phyloP scores from a whole-genome alignment of 2,797 vertebrate genomes.

The Artibeus lituratus region DNA sequence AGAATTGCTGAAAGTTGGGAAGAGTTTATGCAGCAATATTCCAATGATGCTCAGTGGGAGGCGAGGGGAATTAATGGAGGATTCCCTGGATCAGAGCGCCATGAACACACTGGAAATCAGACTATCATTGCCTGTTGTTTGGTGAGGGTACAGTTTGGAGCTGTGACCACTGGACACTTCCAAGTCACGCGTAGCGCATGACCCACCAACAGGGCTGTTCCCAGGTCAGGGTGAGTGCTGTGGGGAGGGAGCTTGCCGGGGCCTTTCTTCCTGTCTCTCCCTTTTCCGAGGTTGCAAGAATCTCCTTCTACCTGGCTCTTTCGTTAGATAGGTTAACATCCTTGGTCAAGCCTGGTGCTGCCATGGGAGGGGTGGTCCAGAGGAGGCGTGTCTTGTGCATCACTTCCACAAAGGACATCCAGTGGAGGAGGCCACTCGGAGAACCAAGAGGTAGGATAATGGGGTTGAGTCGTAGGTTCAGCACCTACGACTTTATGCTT shows the following conservation, averaged over 20 bases:
- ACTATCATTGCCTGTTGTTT: background rate
- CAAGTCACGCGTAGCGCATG: background rate
- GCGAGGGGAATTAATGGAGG: background rate
- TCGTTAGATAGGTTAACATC: background rate
- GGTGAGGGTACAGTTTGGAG: background rate
- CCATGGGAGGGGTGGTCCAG: background rate
- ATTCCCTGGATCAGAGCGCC: background rate
- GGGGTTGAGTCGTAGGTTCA: background rate
- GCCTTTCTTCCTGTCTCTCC: background rate
- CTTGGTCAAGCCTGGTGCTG: background rate
- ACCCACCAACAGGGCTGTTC: background rate
- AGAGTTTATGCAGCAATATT: background rate
- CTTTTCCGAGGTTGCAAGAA: background rate
- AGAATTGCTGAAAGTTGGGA: background rate
- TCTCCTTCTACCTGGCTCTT: background rate
- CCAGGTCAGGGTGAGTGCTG: background rate
- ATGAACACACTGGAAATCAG: background rate
- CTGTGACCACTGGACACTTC: background rate
- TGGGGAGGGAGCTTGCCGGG: background rate
- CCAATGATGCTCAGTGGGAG: no score
- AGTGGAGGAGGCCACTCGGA: background rate
- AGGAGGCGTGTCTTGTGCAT: background rate
- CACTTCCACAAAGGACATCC: background rate
- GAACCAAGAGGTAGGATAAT: background rate
- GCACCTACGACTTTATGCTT: background rate